Evolutionary conservation across 23 tunicate species (phyloP), one percentile per base, ranked within the genome.

Genomic region (Styela clava): DNA sequence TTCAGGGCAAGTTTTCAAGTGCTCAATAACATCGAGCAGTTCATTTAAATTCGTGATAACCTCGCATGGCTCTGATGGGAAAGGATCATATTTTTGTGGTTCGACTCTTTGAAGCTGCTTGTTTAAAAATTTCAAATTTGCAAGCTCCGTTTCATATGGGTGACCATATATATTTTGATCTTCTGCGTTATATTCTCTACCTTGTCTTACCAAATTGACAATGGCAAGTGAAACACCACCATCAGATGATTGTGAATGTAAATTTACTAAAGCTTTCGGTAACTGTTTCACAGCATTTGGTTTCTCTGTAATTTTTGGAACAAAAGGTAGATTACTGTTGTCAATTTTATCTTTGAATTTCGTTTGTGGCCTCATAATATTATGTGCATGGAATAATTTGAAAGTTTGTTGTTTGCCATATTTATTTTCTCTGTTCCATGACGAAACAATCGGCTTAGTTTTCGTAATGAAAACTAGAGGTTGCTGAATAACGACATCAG

Each of bases 291-390:
- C 3, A 24, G 96, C 86, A 81, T 95, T 70, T 2, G 99, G 96
- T 52, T 95, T 95, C 22, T 52, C 74, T 31, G 29, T 72, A 22
- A 95, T 81, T 65, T 79, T 86, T 16, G 99, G 99, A 34, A 95
- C 79, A 83, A 95, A 95, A 16, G 96, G 99, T 25, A 89, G 32
- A 84, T 82, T 86, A 9, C 84, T 72, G 62, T 95, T 95, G 86
- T 95, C 96, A 52, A 90, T 82, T 68, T 61, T 79, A 22, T 95
- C 92, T 24, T 79, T 83, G 70, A 95, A 95, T 68, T 89, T 83
- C 0, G 82, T 69, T 74, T 95, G 99, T 19, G 99, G 99, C 34
- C 95, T 78, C 22, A 91, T 2, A 37, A 95, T 86, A 64, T 87
- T 83, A 29, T 86, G 79, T 25, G 96, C 92, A 73, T 86, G 91